Evolutionary conservation across 2,113 vertebrate species (phyloP), one percentile per base, ranked within the genome.

Genomic region (Malurus alboscapulatus): DNA sequence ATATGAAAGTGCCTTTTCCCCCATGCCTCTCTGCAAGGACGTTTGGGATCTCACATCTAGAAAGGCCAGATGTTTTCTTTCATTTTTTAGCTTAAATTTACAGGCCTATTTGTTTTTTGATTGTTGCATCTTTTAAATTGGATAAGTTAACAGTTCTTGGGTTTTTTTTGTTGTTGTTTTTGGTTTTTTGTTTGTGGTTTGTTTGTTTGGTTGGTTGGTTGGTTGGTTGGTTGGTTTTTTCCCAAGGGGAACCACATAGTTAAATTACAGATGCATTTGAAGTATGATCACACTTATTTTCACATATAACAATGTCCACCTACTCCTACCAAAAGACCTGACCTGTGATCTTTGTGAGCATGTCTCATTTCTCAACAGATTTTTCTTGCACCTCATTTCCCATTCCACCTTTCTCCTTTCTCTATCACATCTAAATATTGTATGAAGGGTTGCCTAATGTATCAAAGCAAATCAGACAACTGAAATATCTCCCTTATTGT

Each of bases 231-330:
- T 2, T n/a, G 27, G 15, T 53, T 8, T 59, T 22, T 1, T 21
- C 14, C 14, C 7, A n/a, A 10, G 0, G 2, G 15, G 74, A 91
- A 6, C 1, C 17, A 61, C 15, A 12, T 2, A 44, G 10, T 13
- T 53, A 54, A 53, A 50, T 47, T 50, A 38, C 8, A 71, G 27
- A 58, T 32, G 7, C 6, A 25, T 25, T 7, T 54, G 45, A 92
- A 45, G 11, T 42, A 45, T 32, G 8, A n/a, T 36, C 25, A 50
- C 17, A 36, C 5, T 48, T 25, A 34, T 47, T 17, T 73, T 69
- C 10, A 51, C 19, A 11, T 69, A 8, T 14, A 80, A 61, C 3
- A 17, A 12, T 5, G 6, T 61, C 45, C 8, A 36, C 17, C 16
- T 48, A 36, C 1, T 2, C 8, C 19, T 21, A 69, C 24, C 16